Evolutionary conservation across 2,113 vertebrate genomes (phyloP).

Genomic region (Oryzias woworae): DNA sequence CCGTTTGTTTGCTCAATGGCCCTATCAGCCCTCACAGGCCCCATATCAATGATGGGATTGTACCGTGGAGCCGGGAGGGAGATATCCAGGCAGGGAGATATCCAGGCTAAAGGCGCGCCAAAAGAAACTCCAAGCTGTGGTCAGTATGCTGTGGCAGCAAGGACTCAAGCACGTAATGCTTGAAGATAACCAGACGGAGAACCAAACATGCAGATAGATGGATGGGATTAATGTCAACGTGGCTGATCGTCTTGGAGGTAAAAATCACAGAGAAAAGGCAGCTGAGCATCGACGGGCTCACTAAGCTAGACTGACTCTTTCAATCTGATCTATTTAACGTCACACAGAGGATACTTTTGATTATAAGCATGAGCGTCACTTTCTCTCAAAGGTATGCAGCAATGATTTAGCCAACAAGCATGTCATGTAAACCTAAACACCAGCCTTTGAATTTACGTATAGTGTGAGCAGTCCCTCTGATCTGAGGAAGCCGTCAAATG

Average conservation of each 20-base stretch:
- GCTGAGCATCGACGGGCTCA: neutral
- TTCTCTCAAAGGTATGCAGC: neutral
- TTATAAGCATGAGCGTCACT: no score
- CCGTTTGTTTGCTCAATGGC: conserved; percentile 22
- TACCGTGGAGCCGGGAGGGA: conserved; percentile 6
- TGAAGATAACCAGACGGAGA: conserved; percentile 31
- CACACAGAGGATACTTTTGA: neutral
- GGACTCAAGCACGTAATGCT: conserved; percentile 13
- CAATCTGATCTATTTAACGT: neutral
- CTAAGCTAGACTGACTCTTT: neutral
- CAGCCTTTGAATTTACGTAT: neutral
- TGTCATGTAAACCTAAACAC: conserved; percentile 1
- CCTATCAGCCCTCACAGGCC: conserved; percentile 4
- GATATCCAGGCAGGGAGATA: conserved; percentile 17
- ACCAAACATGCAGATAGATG: conserved; percentile 22
- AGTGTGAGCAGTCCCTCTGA: neutral
- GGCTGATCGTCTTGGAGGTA: conserved; percentile 15
- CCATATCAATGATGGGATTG: neutral
- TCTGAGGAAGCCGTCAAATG: neutral
- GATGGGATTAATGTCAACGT: conserved; percentile 39
- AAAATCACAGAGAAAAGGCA: conserved; percentile 26
- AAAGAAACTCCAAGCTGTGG: conserved; percentile 3
- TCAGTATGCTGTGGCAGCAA: conserved; percentile 17
- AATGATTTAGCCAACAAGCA: conserved; percentile 1
- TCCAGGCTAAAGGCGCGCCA: neutral